Evolutionary conservation across 92 coral and sea anemone genomes (phyloP).

Genomic region (Metridium senile): DNA sequence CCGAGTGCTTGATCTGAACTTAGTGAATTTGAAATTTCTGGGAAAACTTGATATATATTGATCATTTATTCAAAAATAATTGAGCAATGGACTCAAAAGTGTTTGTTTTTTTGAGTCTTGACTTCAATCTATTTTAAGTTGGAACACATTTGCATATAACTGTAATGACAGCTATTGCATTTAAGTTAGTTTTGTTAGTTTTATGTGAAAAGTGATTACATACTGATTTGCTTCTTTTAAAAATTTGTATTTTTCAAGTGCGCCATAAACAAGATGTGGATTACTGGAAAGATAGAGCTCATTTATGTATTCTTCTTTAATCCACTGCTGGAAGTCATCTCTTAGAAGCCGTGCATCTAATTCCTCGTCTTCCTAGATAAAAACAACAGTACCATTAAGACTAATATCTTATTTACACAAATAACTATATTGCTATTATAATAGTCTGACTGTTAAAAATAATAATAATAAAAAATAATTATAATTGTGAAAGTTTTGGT

Average conservation of each 20-base stretch:
- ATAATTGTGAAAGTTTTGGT: background rate
- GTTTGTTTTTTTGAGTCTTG: no score
- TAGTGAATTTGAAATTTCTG: no score
- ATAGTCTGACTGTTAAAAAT: background rate
- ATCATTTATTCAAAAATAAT: no score
- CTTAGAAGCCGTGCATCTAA: background rate
- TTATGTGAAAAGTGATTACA: background rate
- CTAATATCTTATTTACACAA: no score
- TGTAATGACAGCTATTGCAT: no score
- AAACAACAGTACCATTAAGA: background rate
- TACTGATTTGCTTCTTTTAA: slow-evolving; percentile 35
- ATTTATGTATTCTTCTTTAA: slow-evolving; percentile 57
- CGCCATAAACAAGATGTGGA: slow-evolving; percentile 64
- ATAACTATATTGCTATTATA: background rate
- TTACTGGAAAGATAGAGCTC: slow-evolving; percentile 38
- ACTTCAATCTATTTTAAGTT: no score
- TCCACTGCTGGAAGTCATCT: slow-evolving; percentile 43
- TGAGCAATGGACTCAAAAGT: no score
- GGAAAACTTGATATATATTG: no score
- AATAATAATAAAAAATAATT: no score
- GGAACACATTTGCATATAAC: no score
- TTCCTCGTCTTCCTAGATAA: background rate
- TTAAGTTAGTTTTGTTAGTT: no score
- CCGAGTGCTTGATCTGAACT: no score
- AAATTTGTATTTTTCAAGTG: slow-evolving; percentile 36